These are phyloP conservation scores for Diachrysia chrysitis DNA, from an alignment of 2,888 invertebrate species.

Conservation along the genomic window DNA sequence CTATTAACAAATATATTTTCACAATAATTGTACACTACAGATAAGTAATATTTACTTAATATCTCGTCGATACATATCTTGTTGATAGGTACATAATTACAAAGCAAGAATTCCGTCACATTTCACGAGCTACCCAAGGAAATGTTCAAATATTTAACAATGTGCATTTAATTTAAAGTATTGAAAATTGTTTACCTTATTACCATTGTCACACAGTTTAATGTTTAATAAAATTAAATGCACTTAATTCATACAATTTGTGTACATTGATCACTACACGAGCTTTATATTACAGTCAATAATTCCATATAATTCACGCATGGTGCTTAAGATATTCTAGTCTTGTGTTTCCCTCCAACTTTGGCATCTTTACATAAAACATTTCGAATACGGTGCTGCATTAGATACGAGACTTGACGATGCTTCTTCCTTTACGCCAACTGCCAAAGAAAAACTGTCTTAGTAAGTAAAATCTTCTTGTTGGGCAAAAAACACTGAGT, in stretches of 20 bases:
- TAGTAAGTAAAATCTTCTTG: conserved; percentile 14
- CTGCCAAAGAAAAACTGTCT: conserved; percentile 61
- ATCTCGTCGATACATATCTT: conserved; percentile 44
- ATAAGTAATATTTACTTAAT: conserved; percentile 21
- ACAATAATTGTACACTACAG: conserved; percentile 55
- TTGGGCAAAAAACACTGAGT: no score
- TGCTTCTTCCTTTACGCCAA: conserved; percentile 83
- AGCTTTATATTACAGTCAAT: conserved; percentile 54
- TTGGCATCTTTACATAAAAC: conserved; percentile 77
- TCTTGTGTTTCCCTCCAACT: conserved; percentile 65
- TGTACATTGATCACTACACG: conserved; percentile 59
- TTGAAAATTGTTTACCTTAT: conserved; percentile 24
- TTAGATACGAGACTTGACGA: conserved; percentile 77
- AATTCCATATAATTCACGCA: conserved; percentile 46
- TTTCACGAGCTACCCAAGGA: conserved; percentile 38
- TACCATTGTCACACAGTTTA: conserved; percentile 25
- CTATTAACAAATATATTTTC: conserved; percentile 56
- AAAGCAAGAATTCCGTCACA: conserved; percentile 27
- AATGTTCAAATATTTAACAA: conserved; percentile 35
- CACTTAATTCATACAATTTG: conserved; percentile 43
- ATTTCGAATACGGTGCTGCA: conserved; percentile 82
- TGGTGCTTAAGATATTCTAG: conserved; percentile 57
- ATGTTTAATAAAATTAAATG: conserved; percentile 45
- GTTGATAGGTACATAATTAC: conserved; percentile 16
- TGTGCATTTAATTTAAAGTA: conserved; percentile 43